These are phyloP conservation scores for Cebidichthys violaceus DNA, from an alignment of 2,113 vertebrate species.

Conservation along the genomic window DNA sequence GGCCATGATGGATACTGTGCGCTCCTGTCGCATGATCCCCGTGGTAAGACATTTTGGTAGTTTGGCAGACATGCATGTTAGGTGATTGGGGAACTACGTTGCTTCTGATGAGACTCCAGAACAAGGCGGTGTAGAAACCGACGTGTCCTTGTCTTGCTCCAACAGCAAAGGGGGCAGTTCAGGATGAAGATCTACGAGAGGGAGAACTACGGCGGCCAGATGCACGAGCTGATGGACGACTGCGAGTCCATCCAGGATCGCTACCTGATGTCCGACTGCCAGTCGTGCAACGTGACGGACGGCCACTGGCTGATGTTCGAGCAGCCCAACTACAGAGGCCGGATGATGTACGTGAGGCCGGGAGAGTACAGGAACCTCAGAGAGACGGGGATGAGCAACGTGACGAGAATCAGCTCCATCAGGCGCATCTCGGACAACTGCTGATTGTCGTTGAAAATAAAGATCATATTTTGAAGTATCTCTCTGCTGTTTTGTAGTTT, in stretches of 20 bases:
- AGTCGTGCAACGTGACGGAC: slow-evolving; percentile 82
- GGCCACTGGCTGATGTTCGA: slow-evolving; percentile 86
- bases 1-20: slow-evolving; percentile 67
- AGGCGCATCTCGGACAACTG: slow-evolving; percentile 71
- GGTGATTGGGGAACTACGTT: not conserved
- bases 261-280: slow-evolving; percentile 75
- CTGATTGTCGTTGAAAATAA: slow-evolving; percentile 47
- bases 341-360: slow-evolving; percentile 78
- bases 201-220: slow-evolving; percentile 81
- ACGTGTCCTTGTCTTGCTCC: not conserved
- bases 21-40: slow-evolving; percentile 77
- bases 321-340: slow-evolving; percentile 80
- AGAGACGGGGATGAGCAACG: slow-evolving; percentile 63
- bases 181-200: slow-evolving; percentile 81
- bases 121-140: not conserved
- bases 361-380: slow-evolving; percentile 79
- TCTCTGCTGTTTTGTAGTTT: not conserved
- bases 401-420: slow-evolving; percentile 68
- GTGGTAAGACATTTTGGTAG: slow-evolving; percentile 53
- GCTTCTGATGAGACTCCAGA: not conserved
- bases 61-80: not conserved
- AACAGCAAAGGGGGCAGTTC: slow-evolving; percentile 78
- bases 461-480: slow-evolving; percentile 45
- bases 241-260: slow-evolving; percentile 77
- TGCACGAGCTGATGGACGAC: slow-evolving; percentile 80